Evolutionary conservation across 2,888 invertebrate genomes (phyloP).

Genomic region (Xanthia icteritia): DNA sequence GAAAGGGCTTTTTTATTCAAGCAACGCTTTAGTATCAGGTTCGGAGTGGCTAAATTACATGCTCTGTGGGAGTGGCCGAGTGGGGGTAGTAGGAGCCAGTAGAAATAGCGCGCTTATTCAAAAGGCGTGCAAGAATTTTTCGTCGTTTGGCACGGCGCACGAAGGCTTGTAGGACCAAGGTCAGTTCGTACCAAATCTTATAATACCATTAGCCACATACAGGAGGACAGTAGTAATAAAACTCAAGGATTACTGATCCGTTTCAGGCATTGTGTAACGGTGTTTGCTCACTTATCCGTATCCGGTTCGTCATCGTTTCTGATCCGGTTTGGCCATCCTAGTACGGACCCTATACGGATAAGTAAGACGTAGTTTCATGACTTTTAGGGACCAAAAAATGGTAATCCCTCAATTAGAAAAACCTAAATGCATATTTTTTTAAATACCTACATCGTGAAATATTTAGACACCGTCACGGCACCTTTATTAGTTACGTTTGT

Average conservation of each 20-base stretch:
- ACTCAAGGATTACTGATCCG: neutral
- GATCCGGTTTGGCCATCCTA: no score
- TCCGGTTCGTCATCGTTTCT: no score
- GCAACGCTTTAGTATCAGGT: neutral
- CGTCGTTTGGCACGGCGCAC: neutral
- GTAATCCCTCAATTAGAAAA: neutral
- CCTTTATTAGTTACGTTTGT: neutral
- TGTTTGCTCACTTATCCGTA: no score
- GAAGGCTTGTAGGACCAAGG: neutral
- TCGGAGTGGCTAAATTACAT: no score
- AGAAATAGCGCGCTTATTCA: slow-evolving; percentile 7
- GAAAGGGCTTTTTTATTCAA: neutral
- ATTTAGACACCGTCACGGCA: neutral
- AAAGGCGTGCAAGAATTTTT: neutral
- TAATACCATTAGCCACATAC: neutral
- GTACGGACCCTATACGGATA: no score
- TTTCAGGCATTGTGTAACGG: neutral
- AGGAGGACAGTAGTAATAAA: neutral
- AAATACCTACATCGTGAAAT: neutral
- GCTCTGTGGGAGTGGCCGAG: no score
- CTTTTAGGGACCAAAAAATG: no score
- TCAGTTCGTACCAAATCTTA: neutral
- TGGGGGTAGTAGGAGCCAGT: neutral
- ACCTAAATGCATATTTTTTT: neutral
- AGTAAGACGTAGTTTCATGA: no score